Conservation (phyloP, 2,113 vertebrate genomes). For the Anguilla japonica region DNA sequence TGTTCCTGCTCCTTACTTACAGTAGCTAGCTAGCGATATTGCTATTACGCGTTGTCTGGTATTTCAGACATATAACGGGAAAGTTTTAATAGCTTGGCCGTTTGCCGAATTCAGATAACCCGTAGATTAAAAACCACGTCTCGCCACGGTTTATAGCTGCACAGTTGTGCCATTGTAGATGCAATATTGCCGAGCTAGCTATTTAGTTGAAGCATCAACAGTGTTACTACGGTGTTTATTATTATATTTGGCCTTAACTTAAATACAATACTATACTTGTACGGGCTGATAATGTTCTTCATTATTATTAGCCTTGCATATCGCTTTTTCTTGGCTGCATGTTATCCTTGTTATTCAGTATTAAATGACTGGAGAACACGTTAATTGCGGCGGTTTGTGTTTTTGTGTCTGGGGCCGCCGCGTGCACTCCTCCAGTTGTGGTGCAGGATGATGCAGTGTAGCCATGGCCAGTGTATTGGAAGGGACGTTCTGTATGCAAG, state of each 20-base stretch:
- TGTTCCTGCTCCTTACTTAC: slow-evolving; percentile 5
- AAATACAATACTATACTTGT: slow-evolving; percentile 2
- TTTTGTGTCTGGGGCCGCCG: slow-evolving; percentile 46
- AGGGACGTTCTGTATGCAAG: slow-evolving; percentile 48
- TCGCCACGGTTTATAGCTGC: neutral
- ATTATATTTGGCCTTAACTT: neutral
- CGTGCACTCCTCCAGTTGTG: slow-evolving; percentile 48
- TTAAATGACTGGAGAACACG: neutral
- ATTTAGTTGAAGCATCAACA: slow-evolving; percentile 3
- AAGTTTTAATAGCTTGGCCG: slow-evolving; percentile 10
- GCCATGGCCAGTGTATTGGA: slow-evolving; percentile 45
- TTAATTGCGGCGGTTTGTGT: slow-evolving; percentile 51
- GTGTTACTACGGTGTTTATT: neutral
- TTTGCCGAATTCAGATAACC: neutral
- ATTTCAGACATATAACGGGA: neutral
- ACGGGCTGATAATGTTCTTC: neutral
- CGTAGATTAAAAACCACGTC: neutral
- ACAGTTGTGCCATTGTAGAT: neutral
- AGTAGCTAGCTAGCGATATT: neutral
- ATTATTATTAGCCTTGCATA: neutral
- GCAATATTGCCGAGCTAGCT: neutral
- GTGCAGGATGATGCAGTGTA: slow-evolving; percentile 70
- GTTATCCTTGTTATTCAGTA: neutral
- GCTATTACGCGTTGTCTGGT: neutral
- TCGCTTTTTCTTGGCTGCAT: neutral